These are phyloP conservation scores for Brenthis ino DNA, from an alignment of 2,888 invertebrate genomes.

Conservation along the genomic window DNA sequence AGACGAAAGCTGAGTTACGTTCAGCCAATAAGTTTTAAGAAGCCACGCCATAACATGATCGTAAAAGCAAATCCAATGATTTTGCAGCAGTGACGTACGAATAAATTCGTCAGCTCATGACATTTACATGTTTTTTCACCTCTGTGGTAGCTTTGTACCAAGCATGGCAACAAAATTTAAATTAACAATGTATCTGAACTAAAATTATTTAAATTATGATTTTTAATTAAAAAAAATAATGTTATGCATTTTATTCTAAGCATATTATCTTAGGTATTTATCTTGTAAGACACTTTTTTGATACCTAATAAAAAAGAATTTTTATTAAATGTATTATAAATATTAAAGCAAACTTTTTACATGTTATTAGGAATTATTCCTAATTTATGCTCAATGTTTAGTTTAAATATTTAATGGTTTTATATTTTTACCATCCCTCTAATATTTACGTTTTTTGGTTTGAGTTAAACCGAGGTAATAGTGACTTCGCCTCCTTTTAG, in stretches of 20 bases:
- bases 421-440: too few relatives aligned
- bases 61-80: conserved; percentile 47
- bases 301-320: too few relatives aligned
- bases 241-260: too few relatives aligned
- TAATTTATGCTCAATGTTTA: too few relatives aligned
- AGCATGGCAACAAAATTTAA: conserved; percentile 30
- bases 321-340: too few relatives aligned
- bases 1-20: conserved; percentile 37
- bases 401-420: not conserved
- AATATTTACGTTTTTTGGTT: too few relatives aligned
- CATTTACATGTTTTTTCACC: conserved; percentile 40
- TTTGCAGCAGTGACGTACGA: conserved; percentile 43
- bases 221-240: too few relatives aligned
- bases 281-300: too few relatives aligned
- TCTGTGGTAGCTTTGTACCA: conserved; percentile 33
- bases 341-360: too few relatives aligned
- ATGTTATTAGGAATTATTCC: too few relatives aligned
- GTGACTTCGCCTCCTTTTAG: not conserved
- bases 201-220: conserved; percentile 2
- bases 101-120: conserved; percentile 46
- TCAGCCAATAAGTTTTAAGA: conserved; percentile 40
- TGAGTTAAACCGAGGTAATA: too few relatives aligned
- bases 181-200: conserved; percentile 19
- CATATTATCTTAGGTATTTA: too few relatives aligned
- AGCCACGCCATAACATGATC: conserved; percentile 40